Conservation (phyloP, 1,140 invertebrate genomes). For the Oreohelix idahoensis region DNA sequence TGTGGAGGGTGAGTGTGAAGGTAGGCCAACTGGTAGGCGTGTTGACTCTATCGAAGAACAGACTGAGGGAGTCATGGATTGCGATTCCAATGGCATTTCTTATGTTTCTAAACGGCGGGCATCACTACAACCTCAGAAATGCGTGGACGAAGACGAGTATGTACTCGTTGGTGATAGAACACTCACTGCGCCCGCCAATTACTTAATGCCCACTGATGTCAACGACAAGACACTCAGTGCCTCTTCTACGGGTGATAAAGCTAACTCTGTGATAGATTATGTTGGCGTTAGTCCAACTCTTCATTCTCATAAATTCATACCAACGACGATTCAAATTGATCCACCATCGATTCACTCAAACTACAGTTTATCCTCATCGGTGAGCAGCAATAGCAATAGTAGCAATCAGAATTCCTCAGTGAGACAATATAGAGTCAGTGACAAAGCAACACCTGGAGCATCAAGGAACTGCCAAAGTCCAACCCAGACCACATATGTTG, state of each 20-base stretch:
- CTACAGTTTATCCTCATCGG: neutral
- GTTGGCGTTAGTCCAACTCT: neutral
- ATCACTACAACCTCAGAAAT: slow-evolving; percentile 30
- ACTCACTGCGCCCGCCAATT: neutral
- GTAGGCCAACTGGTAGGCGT: neutral
- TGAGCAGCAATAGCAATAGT: slow-evolving; percentile 1
- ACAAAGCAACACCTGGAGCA: neutral
- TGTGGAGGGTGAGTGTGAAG: neutral
- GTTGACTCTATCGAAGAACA: slow-evolving; percentile 9
- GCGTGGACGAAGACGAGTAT: slow-evolving; percentile 25
- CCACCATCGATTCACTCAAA: slow-evolving; percentile 11
- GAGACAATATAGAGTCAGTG: neutral
- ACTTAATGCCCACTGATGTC: neutral
- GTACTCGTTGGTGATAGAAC: neutral
- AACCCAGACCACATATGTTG: neutral
- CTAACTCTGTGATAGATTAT: neutral
- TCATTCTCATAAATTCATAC: slow-evolving; percentile 3
- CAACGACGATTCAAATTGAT: slow-evolving; percentile 31
- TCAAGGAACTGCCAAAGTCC: neutral
- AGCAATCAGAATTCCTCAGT: neutral
- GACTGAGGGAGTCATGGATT: neutral
- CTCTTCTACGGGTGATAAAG: neutral
- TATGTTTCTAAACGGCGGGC: slow-evolving; percentile 4
- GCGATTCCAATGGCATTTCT: neutral
- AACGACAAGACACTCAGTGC: neutral